Base-by-base conservation (phyloP, 2,888 invertebrate species). In the Dryomyza anilis region DNA sequence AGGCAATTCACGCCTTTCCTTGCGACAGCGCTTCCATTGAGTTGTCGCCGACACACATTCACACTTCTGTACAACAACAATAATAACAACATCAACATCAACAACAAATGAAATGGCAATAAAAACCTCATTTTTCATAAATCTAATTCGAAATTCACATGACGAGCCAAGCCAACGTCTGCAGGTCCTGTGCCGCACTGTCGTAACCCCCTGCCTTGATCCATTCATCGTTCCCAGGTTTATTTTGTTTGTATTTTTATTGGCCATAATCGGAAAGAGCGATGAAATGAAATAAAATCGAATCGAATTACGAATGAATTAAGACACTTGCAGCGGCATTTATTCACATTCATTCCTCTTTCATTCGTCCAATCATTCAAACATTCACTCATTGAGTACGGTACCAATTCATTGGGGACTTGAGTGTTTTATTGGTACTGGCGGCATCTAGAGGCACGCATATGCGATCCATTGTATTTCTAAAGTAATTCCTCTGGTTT, bases 1-100 rank as follows among this genome's bases (percentile, higher is more conserved):
- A 50, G 30, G 55, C 55, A 36, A 55, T 55, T 55, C 55, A 55
- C 55, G 36, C 55, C 55, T 55, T 55, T 55, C 33, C 55, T 19
- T 12, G 14, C 14, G 21, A 23, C 19, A 33, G 6, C 36, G 14
- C 55, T 21, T 33, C 19, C 36, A 36, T 33, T 55, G 36, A 55
- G 55, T 33, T 36, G 55, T 55, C 55, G 33, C 19, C 55, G 16
- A 33, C 55, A 16, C 48, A 19, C 48, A 50, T 3, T 25, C 48
- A 12, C 46, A 7, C 46, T 16, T 3, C 46, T 19, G n/a, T n/a
- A 14, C 46, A 12, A 10, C 39, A n/a, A 39, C 39, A n/a, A 39
- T n/a, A n/a, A n/a, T 46, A 46, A 4, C 19, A 19, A 46, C 46
- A 46, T 46, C 21, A 3, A 46, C 46, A 46, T 16, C 46, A 46